Conservation (phyloP, 1,140 invertebrate genomes). For the Caenorhabditis tropicalis region DNA sequence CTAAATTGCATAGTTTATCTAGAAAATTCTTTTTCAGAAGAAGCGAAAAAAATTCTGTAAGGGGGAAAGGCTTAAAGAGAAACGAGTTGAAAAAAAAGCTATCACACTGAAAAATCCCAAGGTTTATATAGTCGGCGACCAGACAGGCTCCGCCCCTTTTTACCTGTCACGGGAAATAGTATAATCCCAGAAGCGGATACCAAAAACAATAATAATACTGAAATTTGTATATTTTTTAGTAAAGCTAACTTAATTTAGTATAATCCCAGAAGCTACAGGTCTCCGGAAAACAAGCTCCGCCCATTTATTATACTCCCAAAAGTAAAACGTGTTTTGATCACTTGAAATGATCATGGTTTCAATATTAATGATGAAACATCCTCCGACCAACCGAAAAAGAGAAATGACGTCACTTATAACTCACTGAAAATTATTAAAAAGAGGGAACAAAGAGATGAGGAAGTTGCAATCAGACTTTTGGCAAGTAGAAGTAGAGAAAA, state of each 20-base stretch:
- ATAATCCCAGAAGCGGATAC: too few species aligned
- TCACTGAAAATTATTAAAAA: background rate
- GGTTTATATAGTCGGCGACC: too few species aligned
- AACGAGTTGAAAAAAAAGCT: background rate
- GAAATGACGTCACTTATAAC: background rate
- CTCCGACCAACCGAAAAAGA: background rate
- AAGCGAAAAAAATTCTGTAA: background rate
- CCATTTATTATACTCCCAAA: too few species aligned
- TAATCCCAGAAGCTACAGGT: constrained; percentile 25
- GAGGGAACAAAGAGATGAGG: background rate
- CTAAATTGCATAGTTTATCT: background rate
- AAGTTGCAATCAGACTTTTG: background rate
- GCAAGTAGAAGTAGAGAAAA: background rate
- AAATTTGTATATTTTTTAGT: too few species aligned
- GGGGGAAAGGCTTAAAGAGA: background rate
- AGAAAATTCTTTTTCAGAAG: background rate
- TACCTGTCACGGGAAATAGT: too few species aligned
- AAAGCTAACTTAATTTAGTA: too few species aligned
- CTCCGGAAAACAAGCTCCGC: too few species aligned
- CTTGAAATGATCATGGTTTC: background rate
- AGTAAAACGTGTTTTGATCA: background rate
- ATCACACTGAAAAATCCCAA: too few species aligned
- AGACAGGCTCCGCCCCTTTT: too few species aligned
- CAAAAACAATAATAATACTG: too few species aligned
- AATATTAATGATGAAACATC: background rate